Conservation (phyloP, 2,888 invertebrate genomes). For the Andrena dorsata region DNA sequence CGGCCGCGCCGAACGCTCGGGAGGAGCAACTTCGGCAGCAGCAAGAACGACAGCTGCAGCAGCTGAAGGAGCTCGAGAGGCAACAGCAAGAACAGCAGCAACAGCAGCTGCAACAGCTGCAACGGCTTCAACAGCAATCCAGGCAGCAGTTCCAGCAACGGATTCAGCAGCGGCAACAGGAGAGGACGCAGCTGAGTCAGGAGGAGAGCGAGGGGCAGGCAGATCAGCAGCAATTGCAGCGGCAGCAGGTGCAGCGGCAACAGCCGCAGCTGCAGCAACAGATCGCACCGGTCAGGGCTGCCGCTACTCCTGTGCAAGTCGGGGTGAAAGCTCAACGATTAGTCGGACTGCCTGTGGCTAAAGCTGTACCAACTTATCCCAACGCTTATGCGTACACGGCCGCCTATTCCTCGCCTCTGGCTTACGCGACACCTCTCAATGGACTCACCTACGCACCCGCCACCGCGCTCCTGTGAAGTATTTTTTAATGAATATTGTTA, state of each 20-base stretch:
- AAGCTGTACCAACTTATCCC: constrained; percentile 66
- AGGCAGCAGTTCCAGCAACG: constrained; percentile 76
- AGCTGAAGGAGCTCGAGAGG: constrained; percentile 50
- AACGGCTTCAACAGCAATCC: constrained; percentile 85
- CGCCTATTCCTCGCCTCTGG: constrained; percentile 79
- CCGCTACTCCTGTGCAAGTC: constrained; percentile 60
- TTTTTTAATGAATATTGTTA: constrained; percentile 17
- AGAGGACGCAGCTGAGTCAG: constrained; percentile 23
- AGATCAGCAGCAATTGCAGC: constrained; percentile 9
- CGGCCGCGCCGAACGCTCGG: constrained; percentile 36
- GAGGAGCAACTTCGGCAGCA: constrained; percentile 63
- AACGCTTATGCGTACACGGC: constrained; percentile 76
- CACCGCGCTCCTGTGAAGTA: constrained; percentile 51
- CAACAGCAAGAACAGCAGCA: constrained; percentile 83
- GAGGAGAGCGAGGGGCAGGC: constrained; percentile 24
- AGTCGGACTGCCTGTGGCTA: constrained; percentile 65
- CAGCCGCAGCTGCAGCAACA: constrained; percentile 40
- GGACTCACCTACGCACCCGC: constrained; percentile 78
- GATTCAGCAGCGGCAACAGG: constrained; percentile 66
- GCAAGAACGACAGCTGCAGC: constrained; percentile 60
- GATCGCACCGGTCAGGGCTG: constrained; percentile 54
- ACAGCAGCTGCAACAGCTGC: constrained; percentile 54
- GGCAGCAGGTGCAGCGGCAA: constrained; percentile 30
- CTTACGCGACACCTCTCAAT: constrained; percentile 77
- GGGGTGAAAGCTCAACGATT: constrained; percentile 56